These are phyloP conservation scores for Acanthisitta chloris DNA, from an alignment of 2,113 vertebrate genomes.

Conservation along the genomic window DNA sequence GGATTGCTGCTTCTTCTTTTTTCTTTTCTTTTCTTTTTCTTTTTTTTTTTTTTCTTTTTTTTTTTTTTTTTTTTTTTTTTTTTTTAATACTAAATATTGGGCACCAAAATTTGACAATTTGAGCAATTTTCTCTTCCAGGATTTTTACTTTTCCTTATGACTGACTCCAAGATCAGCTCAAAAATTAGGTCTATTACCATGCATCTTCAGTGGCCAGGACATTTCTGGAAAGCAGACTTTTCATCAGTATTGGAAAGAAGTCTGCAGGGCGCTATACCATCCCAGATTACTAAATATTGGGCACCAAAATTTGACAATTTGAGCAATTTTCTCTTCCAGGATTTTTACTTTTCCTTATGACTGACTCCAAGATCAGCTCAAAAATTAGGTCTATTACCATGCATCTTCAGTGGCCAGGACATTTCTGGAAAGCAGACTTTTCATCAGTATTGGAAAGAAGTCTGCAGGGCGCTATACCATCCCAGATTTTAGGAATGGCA, in stretches of 20 bases:
- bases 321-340: not conserved
- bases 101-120: not conserved
- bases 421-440: not conserved
- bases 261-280: not conserved
- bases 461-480: not conserved
- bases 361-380: not conserved
- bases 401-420: not conserved
- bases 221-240: not conserved
- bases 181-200: not conserved
- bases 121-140: not conserved
- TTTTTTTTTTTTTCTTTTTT: not conserved
- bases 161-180: not conserved
- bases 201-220: not conserved
- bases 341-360: not conserved
- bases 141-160: not conserved
- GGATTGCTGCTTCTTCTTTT: not conserved
- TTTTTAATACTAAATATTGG: not conserved
- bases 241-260: not conserved
- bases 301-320: not conserved
- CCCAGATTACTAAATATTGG: not conserved
- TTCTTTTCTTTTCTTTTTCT: not conserved
- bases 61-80: fast-evolving
- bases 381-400: not conserved
- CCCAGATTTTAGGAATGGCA: not conserved
- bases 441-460: not conserved